Conservation (phyloP, 2,888 invertebrate species). For the Pteria penguin region DNA sequence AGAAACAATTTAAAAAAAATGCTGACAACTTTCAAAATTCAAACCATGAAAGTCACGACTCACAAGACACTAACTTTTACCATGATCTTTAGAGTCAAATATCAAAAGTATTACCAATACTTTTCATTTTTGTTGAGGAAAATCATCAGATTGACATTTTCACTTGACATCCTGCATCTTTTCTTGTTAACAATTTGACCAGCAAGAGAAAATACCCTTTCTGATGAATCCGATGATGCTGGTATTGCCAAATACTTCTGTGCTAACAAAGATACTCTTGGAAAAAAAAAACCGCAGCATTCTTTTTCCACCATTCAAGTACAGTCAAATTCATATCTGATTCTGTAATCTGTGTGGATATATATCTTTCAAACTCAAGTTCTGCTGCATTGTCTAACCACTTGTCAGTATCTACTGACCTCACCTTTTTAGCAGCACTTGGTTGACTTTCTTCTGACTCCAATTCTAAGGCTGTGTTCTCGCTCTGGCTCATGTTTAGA, state of each 20-base stretch:
- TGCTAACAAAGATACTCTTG: neutral
- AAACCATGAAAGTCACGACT: too few species aligned
- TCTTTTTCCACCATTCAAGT: conserved; percentile 15
- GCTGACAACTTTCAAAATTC: too few species aligned
- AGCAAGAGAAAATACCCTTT: neutral
- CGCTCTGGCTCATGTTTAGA: too few species aligned
- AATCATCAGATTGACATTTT: conserved; percentile 5
- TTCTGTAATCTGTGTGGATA: neutral
- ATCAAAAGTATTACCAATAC: too few species aligned
- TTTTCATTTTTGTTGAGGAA: conserved; percentile 13
- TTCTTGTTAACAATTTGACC: conserved; percentile 1
- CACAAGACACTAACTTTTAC: too few species aligned
- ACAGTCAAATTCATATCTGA: neutral
- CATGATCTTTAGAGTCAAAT: too few species aligned
- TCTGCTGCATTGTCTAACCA: conserved; percentile 16
- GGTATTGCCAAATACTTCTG: neutral
- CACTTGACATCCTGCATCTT: neutral
- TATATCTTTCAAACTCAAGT: neutral
- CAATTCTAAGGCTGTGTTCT: too few species aligned
- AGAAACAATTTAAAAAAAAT: too few species aligned
- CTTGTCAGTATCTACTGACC: conserved; percentile 18
- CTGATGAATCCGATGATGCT: conserved; percentile 3
- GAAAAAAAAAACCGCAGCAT: conserved; percentile 7
- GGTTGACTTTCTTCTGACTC: too few species aligned
- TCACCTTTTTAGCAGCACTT: conserved; percentile 8